A percentile compares a stretch with the other conserved stretches of the same genome.
Evolutionary conservation across 2,888 invertebrate genomes (phyloP).

Genomic region (Acrobasis repandana): DNA sequence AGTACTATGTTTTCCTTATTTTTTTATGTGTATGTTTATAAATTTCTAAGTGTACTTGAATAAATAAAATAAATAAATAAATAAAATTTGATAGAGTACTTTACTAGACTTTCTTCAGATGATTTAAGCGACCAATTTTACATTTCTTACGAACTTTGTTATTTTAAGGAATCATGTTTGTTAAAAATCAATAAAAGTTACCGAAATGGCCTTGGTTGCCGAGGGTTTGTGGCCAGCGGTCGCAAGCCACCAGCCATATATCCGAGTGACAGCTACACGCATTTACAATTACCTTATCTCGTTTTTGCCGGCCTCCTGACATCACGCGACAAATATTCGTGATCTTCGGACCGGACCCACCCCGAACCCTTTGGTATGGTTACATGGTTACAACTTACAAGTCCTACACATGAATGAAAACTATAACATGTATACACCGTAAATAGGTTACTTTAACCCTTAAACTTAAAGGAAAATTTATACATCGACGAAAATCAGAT

Average conservation of each 20-base stretch:
- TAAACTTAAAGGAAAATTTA: too few relatives aligned
- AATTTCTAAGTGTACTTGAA: too few relatives aligned
- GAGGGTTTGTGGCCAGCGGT: not conserved
- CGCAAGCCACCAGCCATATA: conserved; percentile 54
- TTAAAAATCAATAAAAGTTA: not conserved
- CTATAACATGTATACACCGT: too few relatives aligned
- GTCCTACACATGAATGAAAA: not conserved
- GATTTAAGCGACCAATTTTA: not conserved
- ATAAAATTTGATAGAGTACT: too few relatives aligned
- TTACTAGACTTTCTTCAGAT: too few relatives aligned
- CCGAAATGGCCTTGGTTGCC: not conserved
- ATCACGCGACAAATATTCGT: conserved; percentile 73
- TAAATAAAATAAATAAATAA: too few relatives aligned
- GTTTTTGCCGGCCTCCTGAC: conserved; percentile 61
- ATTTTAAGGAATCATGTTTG: too few relatives aligned
- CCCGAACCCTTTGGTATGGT: conserved; percentile 1
- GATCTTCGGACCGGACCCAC: conserved; percentile 41
- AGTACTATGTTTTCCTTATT: too few relatives aligned
- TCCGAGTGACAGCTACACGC: conserved; percentile 72
- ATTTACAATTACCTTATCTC: conserved; percentile 79
- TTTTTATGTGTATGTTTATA: too few relatives aligned
- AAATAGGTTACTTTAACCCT: too few relatives aligned
- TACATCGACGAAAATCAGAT: too few relatives aligned
- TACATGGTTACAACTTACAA: not conserved
- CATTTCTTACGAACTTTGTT: not conserved